A percentile compares a stretch with the other conserved stretches of the same genome.
Conservation (phyloP, 2,888 invertebrate genomes). For the Ditylenchus weischeri region DNA sequence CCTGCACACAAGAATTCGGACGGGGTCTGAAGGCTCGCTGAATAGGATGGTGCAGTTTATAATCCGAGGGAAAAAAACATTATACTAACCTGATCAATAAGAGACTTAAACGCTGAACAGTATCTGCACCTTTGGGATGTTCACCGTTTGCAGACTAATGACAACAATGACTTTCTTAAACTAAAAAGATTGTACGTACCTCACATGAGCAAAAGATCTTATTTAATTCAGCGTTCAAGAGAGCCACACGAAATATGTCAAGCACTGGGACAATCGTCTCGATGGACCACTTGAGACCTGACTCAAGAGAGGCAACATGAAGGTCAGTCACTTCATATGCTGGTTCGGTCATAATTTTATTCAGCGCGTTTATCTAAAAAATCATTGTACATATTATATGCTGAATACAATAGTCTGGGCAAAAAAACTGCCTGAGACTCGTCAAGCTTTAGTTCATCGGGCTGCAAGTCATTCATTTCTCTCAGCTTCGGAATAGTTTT, state of each 20-base stretch:
- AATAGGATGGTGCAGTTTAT: conserved; percentile 10
- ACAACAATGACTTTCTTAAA: conserved; percentile 5
- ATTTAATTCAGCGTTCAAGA: conserved; percentile 67
- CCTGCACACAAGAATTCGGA: conserved; percentile 64
- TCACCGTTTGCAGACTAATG: conserved; percentile 14
- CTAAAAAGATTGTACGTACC: not conserved
- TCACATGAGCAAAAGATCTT: conserved; percentile 28
- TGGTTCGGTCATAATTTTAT: conserved; percentile 12
- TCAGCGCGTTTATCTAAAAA: conserved; percentile 6
- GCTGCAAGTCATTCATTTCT: conserved; percentile 41
- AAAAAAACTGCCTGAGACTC: conserved; percentile 20
- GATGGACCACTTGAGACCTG: conserved; percentile 71
- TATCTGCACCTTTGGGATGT: conserved; percentile 21
- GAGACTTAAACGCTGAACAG: conserved; percentile 14
- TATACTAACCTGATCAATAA: not conserved
- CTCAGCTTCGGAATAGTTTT: conserved; percentile 43
- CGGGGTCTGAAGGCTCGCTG: conserved; percentile 66
- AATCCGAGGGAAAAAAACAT: too few relatives aligned
- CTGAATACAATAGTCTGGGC: conserved; percentile 4
- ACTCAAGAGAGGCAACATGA: conserved; percentile 67
- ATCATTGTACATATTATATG: too few relatives aligned
- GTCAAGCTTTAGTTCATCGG: conserved; percentile 17
- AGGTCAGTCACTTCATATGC: conserved; percentile 64
- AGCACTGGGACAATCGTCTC: conserved; percentile 82
- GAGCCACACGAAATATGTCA: conserved; percentile 79